A percentile compares a stretch with the other conserved stretches of the same genome.
phyloP scores from a whole-genome alignment of 2,888 invertebrate species.

The Trichopria drosophilae region DNA sequence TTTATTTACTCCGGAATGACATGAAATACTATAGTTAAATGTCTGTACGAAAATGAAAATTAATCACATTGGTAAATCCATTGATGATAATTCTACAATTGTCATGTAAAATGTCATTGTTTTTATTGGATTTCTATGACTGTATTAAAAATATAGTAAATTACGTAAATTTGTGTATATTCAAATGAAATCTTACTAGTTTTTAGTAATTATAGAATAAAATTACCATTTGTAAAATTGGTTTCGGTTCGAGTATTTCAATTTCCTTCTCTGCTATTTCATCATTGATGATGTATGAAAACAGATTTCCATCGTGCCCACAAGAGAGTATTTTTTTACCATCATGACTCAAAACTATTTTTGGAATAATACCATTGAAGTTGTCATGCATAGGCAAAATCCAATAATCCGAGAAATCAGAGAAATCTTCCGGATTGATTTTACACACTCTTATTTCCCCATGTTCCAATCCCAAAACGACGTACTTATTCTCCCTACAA shows the following conservation, averaged over 20 bases:
- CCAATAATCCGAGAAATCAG: constrained; percentile 69
- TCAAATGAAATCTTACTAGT: too few relatives aligned
- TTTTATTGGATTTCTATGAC: too few relatives aligned
- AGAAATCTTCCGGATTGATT: constrained; percentile 58
- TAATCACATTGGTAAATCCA: too few relatives aligned
- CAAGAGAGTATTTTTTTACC: constrained; percentile 65
- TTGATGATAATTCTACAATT: too few relatives aligned
- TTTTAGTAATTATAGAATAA: too few relatives aligned
- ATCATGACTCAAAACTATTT: constrained; percentile 67
- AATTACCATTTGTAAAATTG: constrained; percentile 6
- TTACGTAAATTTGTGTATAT: too few relatives aligned
- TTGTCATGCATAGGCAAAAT: constrained; percentile 76
- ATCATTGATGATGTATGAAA: constrained; percentile 62
- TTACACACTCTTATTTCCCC: constrained; percentile 66
- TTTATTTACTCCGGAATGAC: too few relatives aligned
- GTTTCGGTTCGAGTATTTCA: constrained; percentile 27
- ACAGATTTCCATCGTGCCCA: constrained; percentile 78
- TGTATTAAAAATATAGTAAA: too few relatives aligned
- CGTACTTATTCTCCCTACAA: constrained; percentile 57
- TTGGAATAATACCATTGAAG: constrained; percentile 69
- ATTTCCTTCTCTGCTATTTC: constrained; percentile 17
- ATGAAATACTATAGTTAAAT: too few relatives aligned
- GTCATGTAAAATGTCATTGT: too few relatives aligned
- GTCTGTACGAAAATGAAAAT: too few relatives aligned
- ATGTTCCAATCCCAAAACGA: constrained; percentile 66